Evolutionary conservation across 1,140 invertebrate genomes (phyloP).

Genomic region (Ostrea denselamellosa): DNA sequence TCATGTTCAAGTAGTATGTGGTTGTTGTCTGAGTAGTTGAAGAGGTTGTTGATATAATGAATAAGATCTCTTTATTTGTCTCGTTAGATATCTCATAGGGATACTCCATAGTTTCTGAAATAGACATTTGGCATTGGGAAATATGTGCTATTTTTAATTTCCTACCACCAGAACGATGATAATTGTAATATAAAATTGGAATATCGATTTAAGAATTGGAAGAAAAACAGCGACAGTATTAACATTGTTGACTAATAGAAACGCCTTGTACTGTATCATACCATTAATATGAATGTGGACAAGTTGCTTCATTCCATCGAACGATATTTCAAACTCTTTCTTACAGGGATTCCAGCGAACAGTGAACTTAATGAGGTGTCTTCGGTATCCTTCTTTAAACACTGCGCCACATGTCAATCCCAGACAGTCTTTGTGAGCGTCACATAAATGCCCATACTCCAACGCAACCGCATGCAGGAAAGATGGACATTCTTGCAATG

Average conservation of each 20-base stretch:
- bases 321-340: conserved; percentile 33
- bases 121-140: background rate
- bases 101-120: conserved; percentile 3
- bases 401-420: conserved; percentile 50
- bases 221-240: background rate
- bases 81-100: background rate
- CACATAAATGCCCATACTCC: conserved; percentile 50
- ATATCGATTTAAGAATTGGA: too few species aligned
- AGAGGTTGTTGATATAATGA: background rate
- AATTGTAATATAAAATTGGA: too few species aligned
- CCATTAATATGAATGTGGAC: conserved; percentile 2
- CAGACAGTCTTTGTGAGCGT: conserved; percentile 49
- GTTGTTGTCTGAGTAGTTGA: background rate
- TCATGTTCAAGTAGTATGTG: background rate
- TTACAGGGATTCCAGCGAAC: conserved; percentile 44
- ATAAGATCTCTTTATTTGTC: background rate
- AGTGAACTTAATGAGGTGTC: conserved; percentile 41
- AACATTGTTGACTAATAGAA: background rate
- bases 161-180: too few species aligned
- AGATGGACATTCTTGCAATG: conserved; percentile 39
- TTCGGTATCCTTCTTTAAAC: conserved; percentile 33
- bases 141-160: too few species aligned
- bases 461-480: conserved; percentile 38
- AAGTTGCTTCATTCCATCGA: background rate
- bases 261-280: background rate